phyloP scores from a whole-genome alignment of 1,140 invertebrate genomes.

The Drosophila gunungcola region DNA sequence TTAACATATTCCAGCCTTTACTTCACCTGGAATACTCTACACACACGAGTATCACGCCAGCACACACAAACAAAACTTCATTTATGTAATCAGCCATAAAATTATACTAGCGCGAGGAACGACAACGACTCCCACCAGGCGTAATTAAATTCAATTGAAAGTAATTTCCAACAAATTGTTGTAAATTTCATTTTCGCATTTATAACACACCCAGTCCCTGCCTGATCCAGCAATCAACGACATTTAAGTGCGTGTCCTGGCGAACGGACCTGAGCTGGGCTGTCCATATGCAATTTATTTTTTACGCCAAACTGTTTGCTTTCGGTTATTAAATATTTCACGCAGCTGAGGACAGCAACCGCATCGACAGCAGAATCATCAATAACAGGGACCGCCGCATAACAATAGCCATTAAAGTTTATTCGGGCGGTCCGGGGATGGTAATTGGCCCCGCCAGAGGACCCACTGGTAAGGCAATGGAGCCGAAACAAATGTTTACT shows the following conservation, averaged over 20 bases:
- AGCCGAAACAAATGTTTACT: constrained; percentile 37
- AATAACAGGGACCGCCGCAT: constrained; percentile 42
- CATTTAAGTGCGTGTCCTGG: constrained; percentile 52
- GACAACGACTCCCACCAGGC: constrained; percentile 32
- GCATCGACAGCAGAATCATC: constrained; percentile 24
- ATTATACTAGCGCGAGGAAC: constrained; percentile 27
- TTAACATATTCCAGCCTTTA: constrained; percentile 21
- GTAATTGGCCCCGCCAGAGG: constrained; percentile 54
- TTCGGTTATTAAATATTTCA: constrained; percentile 72
- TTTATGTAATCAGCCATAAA: constrained; percentile 61
- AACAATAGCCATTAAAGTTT: constrained; percentile 70
- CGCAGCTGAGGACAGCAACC: constrained; percentile 44
- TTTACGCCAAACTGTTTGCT: constrained; percentile 63
- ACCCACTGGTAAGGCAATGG: constrained; percentile 5
- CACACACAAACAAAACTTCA: constrained; percentile 51
- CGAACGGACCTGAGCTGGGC: constrained; percentile 8
- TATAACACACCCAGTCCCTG: constrained; percentile 40
- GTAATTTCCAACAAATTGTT: constrained; percentile 74
- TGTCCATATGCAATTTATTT: constrained; percentile 49
- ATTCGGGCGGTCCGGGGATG: constrained; percentile 58
- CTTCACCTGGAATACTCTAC: constrained; percentile 1
- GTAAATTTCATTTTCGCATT: constrained; percentile 72
- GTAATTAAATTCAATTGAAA: constrained; percentile 77
- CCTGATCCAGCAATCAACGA: constrained; percentile 35
- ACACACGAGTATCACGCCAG: constrained; percentile 18